Evolutionary conservation across 1,140 invertebrate genomes (phyloP).

Genomic region (Apis dorsata): DNA sequence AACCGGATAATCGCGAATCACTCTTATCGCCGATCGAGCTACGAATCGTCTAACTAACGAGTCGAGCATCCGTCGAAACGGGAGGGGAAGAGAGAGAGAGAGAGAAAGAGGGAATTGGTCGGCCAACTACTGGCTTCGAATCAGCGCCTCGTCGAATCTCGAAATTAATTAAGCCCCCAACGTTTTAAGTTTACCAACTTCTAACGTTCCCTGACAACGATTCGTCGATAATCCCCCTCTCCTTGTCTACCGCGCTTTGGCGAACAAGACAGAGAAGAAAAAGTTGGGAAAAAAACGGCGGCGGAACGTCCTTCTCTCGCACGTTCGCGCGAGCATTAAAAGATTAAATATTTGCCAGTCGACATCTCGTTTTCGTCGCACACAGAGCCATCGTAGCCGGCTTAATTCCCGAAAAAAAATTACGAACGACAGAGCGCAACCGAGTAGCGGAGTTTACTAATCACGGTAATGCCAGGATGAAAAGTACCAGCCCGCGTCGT

Average conservation of each 20-base stretch:
- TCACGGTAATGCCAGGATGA: slow-evolving; percentile 53
- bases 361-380: not conserved
- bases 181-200: not conserved
- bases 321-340: slow-evolving; percentile 1
- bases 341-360: slow-evolving; percentile 10
- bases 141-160: slow-evolving; percentile 1
- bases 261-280: too few relatives aligned
- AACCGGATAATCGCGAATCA: slow-evolving; percentile 17
- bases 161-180: slow-evolving; percentile 6
- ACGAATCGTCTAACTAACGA: not conserved
- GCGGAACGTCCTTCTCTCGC: not conserved
- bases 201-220: not conserved
- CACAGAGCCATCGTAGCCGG: not conserved
- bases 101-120: not conserved
- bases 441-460: slow-evolving; percentile 53
- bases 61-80: slow-evolving; percentile 5
- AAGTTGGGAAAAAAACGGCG: too few relatives aligned
- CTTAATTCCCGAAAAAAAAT: slow-evolving; percentile 14
- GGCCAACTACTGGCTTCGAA: not conserved
- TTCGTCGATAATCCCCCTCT: not conserved
- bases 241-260: not conserved
- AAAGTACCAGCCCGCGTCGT: slow-evolving; percentile 13
- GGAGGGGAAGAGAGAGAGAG: not conserved
- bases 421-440: slow-evolving; percentile 12
- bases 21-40: not conserved